phyloP scores from a whole-genome alignment of 2,888 invertebrate genomes.

The Flexamia atlantica region DNA sequence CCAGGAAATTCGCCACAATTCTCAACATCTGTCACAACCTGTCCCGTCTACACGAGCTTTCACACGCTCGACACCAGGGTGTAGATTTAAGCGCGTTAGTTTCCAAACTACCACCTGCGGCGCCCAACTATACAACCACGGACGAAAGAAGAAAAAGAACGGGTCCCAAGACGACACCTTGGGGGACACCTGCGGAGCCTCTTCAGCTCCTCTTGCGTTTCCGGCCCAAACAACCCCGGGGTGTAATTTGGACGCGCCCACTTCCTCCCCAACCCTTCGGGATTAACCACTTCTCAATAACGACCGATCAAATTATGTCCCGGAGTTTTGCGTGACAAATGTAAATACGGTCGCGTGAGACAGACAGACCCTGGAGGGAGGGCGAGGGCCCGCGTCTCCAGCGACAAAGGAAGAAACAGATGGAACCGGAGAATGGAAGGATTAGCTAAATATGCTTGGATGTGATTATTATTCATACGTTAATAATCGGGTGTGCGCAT shows the following conservation, averaged over 20 bases:
- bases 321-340: constrained; percentile 45
- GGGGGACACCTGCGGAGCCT: constrained; percentile 26
- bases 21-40: constrained; percentile 19
- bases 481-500: constrained; percentile 5
- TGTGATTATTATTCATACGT: constrained; percentile 22
- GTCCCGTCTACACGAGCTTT: neutral
- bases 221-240: constrained; percentile 45
- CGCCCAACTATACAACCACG: neutral
- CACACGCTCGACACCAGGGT: neutral
- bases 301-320: constrained; percentile 39
- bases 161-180: constrained; percentile 38
- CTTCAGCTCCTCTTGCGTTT: constrained; percentile 24
- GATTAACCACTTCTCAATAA: constrained; percentile 45
- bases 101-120: constrained; percentile 19
- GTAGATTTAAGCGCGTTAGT: constrained; percentile 31
- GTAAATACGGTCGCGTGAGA: constrained; percentile 43
- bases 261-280: constrained; percentile 41
- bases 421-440: constrained; percentile 1
- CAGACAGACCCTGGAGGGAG: neutral
- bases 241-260: constrained; percentile 39
- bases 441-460: constrained; percentile 28
- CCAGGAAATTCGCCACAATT: neutral
- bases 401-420: constrained; percentile 33
- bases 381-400: neutral
- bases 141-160: constrained; percentile 20